These are phyloP conservation scores for Aleadryas rufinucha DNA, from an alignment of 2,113 vertebrate genomes.

Conservation along the genomic window DNA sequence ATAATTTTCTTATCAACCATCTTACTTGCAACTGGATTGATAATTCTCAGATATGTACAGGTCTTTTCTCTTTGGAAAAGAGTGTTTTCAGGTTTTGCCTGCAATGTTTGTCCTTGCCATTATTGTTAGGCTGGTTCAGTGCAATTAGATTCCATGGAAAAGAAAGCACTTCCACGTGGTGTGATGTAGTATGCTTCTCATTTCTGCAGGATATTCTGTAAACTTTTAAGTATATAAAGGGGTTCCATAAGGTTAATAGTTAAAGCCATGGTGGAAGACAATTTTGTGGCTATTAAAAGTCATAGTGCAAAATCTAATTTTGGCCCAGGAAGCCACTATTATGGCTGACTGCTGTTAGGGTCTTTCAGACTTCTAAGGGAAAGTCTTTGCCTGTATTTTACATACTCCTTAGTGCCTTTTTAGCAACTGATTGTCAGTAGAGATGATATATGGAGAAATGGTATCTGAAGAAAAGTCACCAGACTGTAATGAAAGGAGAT, in stretches of 20 bases:
- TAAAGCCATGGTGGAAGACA: background rate
- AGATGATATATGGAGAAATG: background rate
- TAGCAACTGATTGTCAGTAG: background rate
- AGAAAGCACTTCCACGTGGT: background rate
- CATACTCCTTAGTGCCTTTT: background rate
- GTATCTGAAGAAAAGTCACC: background rate
- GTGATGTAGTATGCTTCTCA: background rate
- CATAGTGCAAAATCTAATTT: background rate
- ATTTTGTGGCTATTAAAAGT: background rate
- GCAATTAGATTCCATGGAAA: background rate
- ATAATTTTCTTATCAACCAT: background rate
- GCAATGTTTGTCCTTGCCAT: background rate
- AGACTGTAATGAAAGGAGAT: background rate
- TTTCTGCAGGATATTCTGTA: background rate
- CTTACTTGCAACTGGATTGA: background rate
- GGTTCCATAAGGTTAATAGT: background rate
- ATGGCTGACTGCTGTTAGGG: background rate
- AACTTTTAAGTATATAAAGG: background rate
- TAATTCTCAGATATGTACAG: background rate
- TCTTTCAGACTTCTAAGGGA: too few relatives aligned
- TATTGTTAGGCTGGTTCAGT: background rate
- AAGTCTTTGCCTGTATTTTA: background rate
- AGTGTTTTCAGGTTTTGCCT: background rate
- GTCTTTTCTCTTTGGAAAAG: background rate
- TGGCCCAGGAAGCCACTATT: background rate